A percentile compares a stretch with the other conserved stretches of the same genome.
Evolutionary conservation across 2,888 invertebrate genomes (phyloP).

Genomic region (Pristionchus arcanus): DNA sequence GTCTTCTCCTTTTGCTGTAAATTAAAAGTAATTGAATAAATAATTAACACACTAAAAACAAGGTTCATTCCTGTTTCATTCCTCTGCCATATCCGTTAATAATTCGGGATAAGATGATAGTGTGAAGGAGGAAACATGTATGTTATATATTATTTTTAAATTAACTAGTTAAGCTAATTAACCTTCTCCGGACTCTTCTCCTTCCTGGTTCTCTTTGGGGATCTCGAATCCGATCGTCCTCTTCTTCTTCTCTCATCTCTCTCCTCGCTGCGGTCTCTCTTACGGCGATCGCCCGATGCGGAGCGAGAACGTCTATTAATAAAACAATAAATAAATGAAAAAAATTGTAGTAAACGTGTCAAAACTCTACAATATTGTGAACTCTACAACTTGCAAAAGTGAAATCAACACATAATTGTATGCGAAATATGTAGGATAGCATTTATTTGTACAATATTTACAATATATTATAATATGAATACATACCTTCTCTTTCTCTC

Average conservation of each 20-base stretch:
- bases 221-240: background rate
- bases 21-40: background rate
- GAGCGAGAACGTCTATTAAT: conserved; percentile 17
- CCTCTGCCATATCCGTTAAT: too few relatives aligned
- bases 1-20: conserved; percentile 48
- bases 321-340: background rate
- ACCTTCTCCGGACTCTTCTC: conserved; percentile 41
- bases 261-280: conserved; percentile 47
- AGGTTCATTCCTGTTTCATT: background rate
- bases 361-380: too few relatives aligned
- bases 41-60: background rate
- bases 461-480: background rate
- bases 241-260: conserved; percentile 50
- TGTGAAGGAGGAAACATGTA: too few relatives aligned
- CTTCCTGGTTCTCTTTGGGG: conserved; percentile 27
- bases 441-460: background rate
- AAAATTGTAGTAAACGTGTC: background rate
- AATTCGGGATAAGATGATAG: too few relatives aligned
- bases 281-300: background rate
- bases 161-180: background rate
- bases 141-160: background rate
- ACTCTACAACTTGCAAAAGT: background rate
- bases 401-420: background rate
- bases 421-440: too few relatives aligned
- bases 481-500: background rate